These are phyloP conservation scores for Tribolium madens DNA, from an alignment of 1,140 invertebrate genomes.

Conservation along the genomic window DNA sequence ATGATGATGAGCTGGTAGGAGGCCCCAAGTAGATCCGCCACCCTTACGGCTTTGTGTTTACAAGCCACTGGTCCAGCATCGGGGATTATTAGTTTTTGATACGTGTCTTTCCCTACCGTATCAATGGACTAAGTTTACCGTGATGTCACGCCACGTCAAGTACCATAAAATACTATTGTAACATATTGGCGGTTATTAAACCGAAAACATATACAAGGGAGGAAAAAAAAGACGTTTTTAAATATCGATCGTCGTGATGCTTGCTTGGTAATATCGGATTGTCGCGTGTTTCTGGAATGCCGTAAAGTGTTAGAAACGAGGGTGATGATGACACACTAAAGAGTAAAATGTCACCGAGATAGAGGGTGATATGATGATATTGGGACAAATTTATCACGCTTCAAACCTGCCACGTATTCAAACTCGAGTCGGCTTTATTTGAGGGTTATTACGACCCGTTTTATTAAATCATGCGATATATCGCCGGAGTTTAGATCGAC, in stretches of 20 bases:
- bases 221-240: not conserved
- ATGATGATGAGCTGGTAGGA: slow-evolving; percentile 39
- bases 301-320: slow-evolving; percentile 17
- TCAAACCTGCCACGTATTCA: slow-evolving; percentile 30
- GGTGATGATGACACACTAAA: slow-evolving; percentile 30
- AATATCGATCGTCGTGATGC: not conserved
- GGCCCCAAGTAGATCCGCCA: slow-evolving; percentile 28
- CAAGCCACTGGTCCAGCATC: slow-evolving; percentile 42
- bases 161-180: slow-evolving; percentile 15
- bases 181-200: slow-evolving; percentile 31
- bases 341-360: slow-evolving; percentile 29
- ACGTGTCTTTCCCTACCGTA: slow-evolving; percentile 28
- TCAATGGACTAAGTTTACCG: slow-evolving; percentile 45
- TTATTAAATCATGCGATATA: slow-evolving; percentile 12
- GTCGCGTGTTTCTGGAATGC: slow-evolving; percentile 31
- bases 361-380: slow-evolving; percentile 29
- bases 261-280: slow-evolving; percentile 25
- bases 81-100: slow-evolving; percentile 52
- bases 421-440: slow-evolving; percentile 11
- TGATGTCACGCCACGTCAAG: slow-evolving; percentile 43
- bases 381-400: slow-evolving; percentile 30
- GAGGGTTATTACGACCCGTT: slow-evolving; percentile 14
- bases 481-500: not conserved
- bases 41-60: slow-evolving; percentile 47
- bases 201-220: not conserved